Evolutionary conservation across 2,113 vertebrate species (phyloP).

Genomic region (Barbus barbus): DNA sequence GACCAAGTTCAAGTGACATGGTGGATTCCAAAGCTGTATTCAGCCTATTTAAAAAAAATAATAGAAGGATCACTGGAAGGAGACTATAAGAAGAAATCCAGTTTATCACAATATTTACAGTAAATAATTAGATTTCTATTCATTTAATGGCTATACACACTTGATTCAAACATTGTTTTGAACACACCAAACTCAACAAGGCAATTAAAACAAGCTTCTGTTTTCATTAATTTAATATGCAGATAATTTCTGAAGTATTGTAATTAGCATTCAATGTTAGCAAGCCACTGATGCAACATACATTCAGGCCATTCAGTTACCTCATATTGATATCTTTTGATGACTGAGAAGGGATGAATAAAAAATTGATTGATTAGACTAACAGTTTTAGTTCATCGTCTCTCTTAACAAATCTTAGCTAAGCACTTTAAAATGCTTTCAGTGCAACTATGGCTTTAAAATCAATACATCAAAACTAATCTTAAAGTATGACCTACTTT

Average conservation of each 20-base stretch:
- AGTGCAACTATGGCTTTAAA: background rate
- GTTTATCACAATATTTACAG: background rate
- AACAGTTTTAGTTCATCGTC: background rate
- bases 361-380: slow-evolving; percentile 31
- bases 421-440: background rate
- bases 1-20: slow-evolving; percentile 86
- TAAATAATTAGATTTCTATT: background rate
- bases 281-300: background rate
- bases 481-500: too few species aligned
- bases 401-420: background rate
- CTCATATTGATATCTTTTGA: slow-evolving; percentile 72
- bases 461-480: background rate
- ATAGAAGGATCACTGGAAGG: background rate
- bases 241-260: background rate
- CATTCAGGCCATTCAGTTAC: slow-evolving; percentile 61
- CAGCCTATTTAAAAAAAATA: slow-evolving; percentile 62
- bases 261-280: background rate
- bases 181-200: slow-evolving; percentile 5
- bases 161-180: slow-evolving; percentile 21
- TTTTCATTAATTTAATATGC: background rate
- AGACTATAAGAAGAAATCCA: background rate
- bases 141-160: background rate
- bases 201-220: background rate
- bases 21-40: slow-evolving; percentile 80
- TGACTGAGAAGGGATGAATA: slow-evolving; percentile 64